Conservation (phyloP, 35 echinoderm and acorn worm genomes). For the Apostichopus parvimensis region DNA sequence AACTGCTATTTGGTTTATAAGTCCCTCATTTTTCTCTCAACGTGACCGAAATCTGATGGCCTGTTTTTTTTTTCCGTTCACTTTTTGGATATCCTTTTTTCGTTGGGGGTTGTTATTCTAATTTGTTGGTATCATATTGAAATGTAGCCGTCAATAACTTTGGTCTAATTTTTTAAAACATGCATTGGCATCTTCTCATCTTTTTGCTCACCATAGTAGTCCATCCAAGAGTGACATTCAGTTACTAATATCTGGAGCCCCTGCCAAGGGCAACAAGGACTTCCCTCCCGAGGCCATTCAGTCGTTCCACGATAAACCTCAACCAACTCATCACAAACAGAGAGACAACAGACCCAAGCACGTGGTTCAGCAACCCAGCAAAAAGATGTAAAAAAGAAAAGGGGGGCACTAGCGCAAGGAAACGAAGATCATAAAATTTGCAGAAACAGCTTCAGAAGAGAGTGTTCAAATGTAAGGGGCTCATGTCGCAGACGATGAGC, state of each 20-base stretch:
- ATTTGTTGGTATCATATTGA: too few relatives aligned
- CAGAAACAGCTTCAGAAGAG: background rate
- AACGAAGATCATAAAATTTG: background rate
- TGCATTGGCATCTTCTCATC: background rate
- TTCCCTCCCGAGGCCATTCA: constrained; percentile 88
- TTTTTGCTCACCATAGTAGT: constrained; percentile 26
- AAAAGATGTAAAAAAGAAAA: constrained; percentile 45
- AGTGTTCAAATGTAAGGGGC: background rate
- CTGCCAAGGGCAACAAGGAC: constrained; percentile 89
- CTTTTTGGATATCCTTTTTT: too few relatives aligned
- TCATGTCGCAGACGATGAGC: background rate
- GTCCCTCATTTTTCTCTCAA: too few relatives aligned
- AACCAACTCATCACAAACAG: constrained; percentile 79
- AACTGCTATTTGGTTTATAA: too few relatives aligned
- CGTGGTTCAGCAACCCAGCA: constrained; percentile 65
- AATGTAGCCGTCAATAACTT: too few relatives aligned
- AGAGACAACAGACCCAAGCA: constrained; percentile 49
- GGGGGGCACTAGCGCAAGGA: background rate
- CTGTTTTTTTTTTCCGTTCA: too few relatives aligned
- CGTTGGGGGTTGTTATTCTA: too few relatives aligned
- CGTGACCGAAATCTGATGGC: too few relatives aligned
- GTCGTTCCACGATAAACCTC: constrained; percentile 77
- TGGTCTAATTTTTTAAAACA: too few relatives aligned
- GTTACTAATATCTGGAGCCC: constrained; percentile 76
- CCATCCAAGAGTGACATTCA: constrained; percentile 65